Evolutionary conservation across 2,797 vertebrate species (phyloP), one percentile per base, ranked within the genome.

Genomic region (Rhodeus uyekii): DNA sequence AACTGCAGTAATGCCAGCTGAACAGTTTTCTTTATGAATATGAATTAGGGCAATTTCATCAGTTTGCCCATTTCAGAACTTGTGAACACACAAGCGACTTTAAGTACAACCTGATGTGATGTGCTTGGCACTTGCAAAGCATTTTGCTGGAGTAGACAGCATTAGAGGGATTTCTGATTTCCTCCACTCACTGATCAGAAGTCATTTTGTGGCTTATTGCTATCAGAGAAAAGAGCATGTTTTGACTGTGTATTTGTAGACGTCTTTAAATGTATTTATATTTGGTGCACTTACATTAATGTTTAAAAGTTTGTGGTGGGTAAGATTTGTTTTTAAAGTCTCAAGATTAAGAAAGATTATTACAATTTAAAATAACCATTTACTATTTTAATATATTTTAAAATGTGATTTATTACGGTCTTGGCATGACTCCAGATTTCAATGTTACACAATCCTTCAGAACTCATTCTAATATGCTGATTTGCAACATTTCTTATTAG

Each of bases 1-100:
- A 91, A 93, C 92, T 81, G 58, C 81, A 18, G 87, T 87, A 88
- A 90, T 88, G 89, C 87, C 86, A 78, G 87, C 76, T 76, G 69
- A 80, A 80, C 86, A 60, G 61, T 63, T 27, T 14, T 83, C 84
- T 84, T 64, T 76, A 76, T 83, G 64, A 83, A 58, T 76, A 75
- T 75, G 44, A 78, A 61, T 83, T 74, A 78, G 65, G 67, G 29
- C 69, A 64, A 55, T 82, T 85, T 72, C 67, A 73, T 36, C 65
- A 81, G 46, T 65, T 78, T 67, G 55, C n/a, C 79, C 74, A 50
- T 76, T 82, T 78, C 50, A 60, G 74, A 58, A 34, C 36, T 48
- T 6, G 12, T 38, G 34, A 44, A 60, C 61, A 24, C 42, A 76
- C 69, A 65, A 1, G 22, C 38, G 48, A 53, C 19, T 76, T 18